A percentile compares a stretch with the other conserved stretches of the same genome.
Evolutionary conservation across 2,888 invertebrate genomes (phyloP).

Genomic region (Geotrupes spiniger): DNA sequence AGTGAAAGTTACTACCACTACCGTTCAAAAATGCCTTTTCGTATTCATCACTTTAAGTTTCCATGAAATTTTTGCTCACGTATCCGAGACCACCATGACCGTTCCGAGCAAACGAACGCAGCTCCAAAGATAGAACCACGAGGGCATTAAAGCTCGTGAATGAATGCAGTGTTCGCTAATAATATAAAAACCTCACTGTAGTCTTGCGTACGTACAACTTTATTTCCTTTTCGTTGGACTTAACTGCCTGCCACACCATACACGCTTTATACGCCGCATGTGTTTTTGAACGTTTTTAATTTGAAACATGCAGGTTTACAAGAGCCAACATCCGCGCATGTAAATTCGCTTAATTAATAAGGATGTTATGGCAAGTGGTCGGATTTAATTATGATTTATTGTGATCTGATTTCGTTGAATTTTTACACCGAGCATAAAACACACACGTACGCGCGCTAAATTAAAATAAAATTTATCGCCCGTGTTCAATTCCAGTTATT

Average conservation of each 20-base stretch:
- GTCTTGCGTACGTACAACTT: constrained; percentile 12
- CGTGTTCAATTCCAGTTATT: background rate
- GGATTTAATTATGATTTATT: constrained; percentile 1
- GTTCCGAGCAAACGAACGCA: constrained; percentile 14
- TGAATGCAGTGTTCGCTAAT: constrained; percentile 28
- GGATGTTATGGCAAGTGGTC: constrained; percentile 25
- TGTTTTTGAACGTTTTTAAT: constrained; percentile 27
- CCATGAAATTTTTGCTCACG: constrained; percentile 20
- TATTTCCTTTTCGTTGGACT: constrained; percentile 18
- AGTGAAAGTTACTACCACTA: too few species aligned
- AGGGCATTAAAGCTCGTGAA: constrained; percentile 24
- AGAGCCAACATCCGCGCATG: constrained; percentile 33
- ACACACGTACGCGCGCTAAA: background rate
- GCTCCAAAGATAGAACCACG: constrained; percentile 27
- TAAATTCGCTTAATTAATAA: constrained; percentile 32
- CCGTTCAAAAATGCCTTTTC: background rate
- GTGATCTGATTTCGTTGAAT: background rate
- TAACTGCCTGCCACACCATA: constrained; percentile 4
- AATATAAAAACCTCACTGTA: constrained; percentile 16
- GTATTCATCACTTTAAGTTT: constrained; percentile 17
- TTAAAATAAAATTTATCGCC: constrained; percentile 3
- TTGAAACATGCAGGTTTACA: constrained; percentile 30
- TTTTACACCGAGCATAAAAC: background rate
- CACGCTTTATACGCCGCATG: constrained; percentile 21
- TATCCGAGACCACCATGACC: constrained; percentile 18